Percentiles rank a stretch among this genome's conserved stretches.
phyloP scores from a whole-genome alignment of 2,888 invertebrate species.

The Reticulitermes lucifugus region DNA sequence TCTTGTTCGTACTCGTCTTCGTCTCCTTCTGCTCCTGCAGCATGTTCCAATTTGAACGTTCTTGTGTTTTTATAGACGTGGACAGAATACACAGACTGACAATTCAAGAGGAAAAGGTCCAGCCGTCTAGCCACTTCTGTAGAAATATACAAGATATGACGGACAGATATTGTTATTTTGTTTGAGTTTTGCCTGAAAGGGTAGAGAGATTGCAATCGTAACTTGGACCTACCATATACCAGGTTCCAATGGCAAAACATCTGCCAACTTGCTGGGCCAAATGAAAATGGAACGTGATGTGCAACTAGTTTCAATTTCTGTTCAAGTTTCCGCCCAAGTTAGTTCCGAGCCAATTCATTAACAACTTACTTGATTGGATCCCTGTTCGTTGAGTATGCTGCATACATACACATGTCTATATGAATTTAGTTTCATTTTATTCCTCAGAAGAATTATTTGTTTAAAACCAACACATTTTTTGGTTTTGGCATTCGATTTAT shows the following conservation, averaged over 20 bases:
- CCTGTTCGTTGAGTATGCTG: too few species aligned
- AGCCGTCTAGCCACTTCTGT: not conserved
- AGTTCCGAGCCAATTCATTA: too few species aligned
- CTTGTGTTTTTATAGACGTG: slow-evolving; percentile 49
- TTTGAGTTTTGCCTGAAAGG: slow-evolving; percentile 31
- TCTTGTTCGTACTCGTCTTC: not conserved
- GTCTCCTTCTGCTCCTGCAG: slow-evolving; percentile 27
- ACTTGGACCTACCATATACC: not conserved
- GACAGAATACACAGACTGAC: slow-evolving; percentile 39
- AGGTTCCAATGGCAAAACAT: slow-evolving; percentile 18
- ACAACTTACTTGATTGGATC: too few species aligned
- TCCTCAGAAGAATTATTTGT: too few species aligned
- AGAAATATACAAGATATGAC: slow-evolving; percentile 23
- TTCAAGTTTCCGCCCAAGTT: not conserved
- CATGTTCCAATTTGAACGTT: slow-evolving; percentile 47
- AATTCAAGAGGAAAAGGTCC: not conserved
- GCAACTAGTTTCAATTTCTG: not conserved
- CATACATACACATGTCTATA: too few species aligned
- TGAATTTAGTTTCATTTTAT: too few species aligned
- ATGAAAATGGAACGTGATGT: slow-evolving; percentile 14
- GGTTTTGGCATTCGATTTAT: too few species aligned
- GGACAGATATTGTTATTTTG: slow-evolving; percentile 29
- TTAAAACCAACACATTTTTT: too few species aligned
- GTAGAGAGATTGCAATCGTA: slow-evolving; percentile 18
- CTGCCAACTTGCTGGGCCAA: slow-evolving; percentile 9